Percentiles rank a stretch among this genome's conserved stretches.
Conservation (phyloP, 2,797 vertebrate genomes). For the Hybognathus amarus region DNA sequence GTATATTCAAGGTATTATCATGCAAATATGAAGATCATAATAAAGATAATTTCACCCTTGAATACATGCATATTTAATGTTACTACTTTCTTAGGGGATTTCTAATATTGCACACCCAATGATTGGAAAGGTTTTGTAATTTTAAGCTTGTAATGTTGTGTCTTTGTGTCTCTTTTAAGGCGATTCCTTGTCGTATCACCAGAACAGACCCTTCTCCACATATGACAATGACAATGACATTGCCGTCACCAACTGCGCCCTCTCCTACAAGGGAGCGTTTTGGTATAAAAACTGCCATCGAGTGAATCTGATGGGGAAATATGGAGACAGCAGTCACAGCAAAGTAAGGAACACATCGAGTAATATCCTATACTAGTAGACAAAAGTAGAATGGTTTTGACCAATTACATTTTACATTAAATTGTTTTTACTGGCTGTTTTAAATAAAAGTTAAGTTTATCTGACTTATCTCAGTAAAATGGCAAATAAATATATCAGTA, state of each 20-base stretch:
- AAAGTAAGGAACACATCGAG: conserved; percentile 76
- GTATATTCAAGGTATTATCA: neutral
- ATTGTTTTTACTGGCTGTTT: neutral
- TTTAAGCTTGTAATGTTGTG: neutral
- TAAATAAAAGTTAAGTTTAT: neutral
- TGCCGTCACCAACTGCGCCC: conserved; percentile 95
- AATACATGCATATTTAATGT: neutral
- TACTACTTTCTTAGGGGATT: neutral
- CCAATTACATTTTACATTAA: too few relatives aligned
- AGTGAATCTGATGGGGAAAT: conserved; percentile 96
- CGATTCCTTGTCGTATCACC: conserved; percentile 94
- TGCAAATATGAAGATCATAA: neutral
- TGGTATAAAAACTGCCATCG: conserved; percentile 99
- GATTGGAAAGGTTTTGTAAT: neutral
- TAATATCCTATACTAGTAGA: neutral
- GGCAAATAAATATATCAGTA: too few relatives aligned
- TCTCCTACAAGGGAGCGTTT: conserved; percentile 97
- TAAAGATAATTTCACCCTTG: neutral
- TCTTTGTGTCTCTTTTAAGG: conserved; percentile 66
- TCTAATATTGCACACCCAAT: neutral
- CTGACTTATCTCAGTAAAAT: neutral
- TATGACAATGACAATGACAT: conserved; percentile 94
- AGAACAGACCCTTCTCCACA: conserved; percentile 92
- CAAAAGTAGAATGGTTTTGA: neutral
- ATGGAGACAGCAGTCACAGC: conserved; percentile 91